Percentiles rank a stretch among this genome's conserved stretches.
Evolutionary conservation across 2,888 invertebrate genomes (phyloP).

Genomic region (Dryocosmus kuriphilus): DNA sequence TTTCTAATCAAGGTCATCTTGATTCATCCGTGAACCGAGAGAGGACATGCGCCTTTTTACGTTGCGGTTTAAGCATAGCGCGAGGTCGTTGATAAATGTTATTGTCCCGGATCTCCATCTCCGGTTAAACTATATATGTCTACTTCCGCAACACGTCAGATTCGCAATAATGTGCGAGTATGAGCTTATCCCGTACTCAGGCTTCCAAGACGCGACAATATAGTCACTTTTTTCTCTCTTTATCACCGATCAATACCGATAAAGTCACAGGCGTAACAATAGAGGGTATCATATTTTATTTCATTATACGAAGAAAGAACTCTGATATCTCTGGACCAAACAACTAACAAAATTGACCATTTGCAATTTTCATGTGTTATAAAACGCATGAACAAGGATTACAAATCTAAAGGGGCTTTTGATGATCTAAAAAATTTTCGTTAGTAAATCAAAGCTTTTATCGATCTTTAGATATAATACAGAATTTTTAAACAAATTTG

Average conservation of each 20-base stretch:
- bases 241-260: slow-evolving; percentile 43
- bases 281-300: slow-evolving; percentile 1
- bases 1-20: neutral
- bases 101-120: slow-evolving; percentile 68
- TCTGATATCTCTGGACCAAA: neutral
- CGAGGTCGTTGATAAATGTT: slow-evolving; percentile 69
- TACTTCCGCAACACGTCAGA: slow-evolving; percentile 68
- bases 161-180: slow-evolving; percentile 4
- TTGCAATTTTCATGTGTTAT: too few species aligned
- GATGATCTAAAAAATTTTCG: neutral
- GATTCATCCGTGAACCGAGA: neutral
- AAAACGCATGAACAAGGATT: too few species aligned
- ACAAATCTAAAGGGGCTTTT: too few species aligned
- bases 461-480: neutral
- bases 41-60: slow-evolving; percentile 37
- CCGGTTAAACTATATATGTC: slow-evolving; percentile 62
- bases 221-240: slow-evolving; percentile 6
- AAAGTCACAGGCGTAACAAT: slow-evolving; percentile 30
- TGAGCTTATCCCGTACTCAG: slow-evolving; percentile 11
- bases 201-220: slow-evolving; percentile 20
- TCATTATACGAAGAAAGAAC: neutral
- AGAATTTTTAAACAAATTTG: neutral
- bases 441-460: neutral
- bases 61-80: slow-evolving; percentile 60
- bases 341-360: neutral